phyloP scores from a whole-genome alignment of 2,888 invertebrate species.

The Yponomeuta cagnagella region DNA sequence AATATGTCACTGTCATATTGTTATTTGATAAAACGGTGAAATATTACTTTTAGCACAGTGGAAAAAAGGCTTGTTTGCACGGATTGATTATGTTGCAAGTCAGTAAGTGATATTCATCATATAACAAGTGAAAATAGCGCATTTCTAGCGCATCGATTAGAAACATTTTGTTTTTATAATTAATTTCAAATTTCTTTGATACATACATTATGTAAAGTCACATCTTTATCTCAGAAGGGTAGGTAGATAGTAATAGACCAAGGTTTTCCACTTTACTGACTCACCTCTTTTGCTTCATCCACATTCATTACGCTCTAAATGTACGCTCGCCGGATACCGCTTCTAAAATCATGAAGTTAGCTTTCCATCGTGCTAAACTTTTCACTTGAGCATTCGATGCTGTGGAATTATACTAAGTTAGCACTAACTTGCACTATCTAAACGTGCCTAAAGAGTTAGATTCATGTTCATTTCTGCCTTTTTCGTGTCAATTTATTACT shows the following conservation, averaged over 20 bases:
- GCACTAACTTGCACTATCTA: background rate
- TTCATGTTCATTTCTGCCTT: background rate
- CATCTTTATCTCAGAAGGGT: too few relatives aligned
- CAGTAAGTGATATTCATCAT: background rate
- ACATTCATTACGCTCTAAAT: background rate
- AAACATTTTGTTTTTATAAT: too few relatives aligned
- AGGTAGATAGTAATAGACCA: too few relatives aligned
- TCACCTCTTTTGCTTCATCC: too few relatives aligned
- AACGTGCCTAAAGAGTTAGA: background rate
- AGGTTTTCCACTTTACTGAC: too few relatives aligned
- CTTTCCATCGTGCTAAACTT: too few relatives aligned
- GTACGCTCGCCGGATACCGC: background rate
- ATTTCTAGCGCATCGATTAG: background rate
- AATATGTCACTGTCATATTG: background rate
- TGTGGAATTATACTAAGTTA: too few relatives aligned
- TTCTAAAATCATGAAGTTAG: background rate
- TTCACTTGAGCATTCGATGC: too few relatives aligned
- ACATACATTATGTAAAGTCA: too few relatives aligned
- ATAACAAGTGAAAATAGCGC: background rate
- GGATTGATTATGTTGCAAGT: background rate
- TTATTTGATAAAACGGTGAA: background rate
- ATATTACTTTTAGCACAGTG: background rate
- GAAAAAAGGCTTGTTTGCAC: background rate
- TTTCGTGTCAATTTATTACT: background rate
- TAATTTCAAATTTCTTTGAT: too few relatives aligned